Evolutionary conservation across 2,797 vertebrate genomes (phyloP), one percentile per base, ranked within the genome.

Genomic region (Poeciliopsis paucimaculata): DNA sequence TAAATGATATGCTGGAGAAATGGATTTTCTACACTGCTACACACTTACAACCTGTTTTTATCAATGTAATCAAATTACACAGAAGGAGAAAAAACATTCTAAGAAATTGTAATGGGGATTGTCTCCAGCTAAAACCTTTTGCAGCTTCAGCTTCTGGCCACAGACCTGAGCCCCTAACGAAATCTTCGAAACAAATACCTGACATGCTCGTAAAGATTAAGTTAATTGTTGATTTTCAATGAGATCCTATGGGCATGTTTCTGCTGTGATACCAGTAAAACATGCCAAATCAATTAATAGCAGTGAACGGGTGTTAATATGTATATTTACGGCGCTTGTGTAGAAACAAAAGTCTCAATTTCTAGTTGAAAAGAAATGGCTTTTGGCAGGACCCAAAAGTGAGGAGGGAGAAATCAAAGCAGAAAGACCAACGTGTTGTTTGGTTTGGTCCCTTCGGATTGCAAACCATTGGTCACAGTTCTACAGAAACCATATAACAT

Each of bases 21-120:
- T 80, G 2, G 80, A 87, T 84, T 90, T 82, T 85, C 76, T 78
- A 80, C 45, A 79, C 71, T 26, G 76, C 80, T 86, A 70, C 77
- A 73, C 62, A 53, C 81, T 77, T 75, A 0, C 66, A 53, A 34
- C 72, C 72, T n/a, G 20, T 39, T 73, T 72, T 83, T 75, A 55
- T 23, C 39, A 76, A 62, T 77, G 4, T 82, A 60, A 83, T 75
- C 9, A 60, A 80, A 76, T 73, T 36, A 31, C n/a, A 71, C 9
- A 43, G 2, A 75, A 71, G 76, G 36, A 70, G 72, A 72, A 16
- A 77, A 80, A 68, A 31, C 28, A 43, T 45, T 28, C 34, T 43
- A 53, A 57, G 31, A 26, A 72, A 70, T 26, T 74, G 23, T 46
- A 78, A 83, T 53, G 64, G 7, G 36, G 62, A 36, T 41, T 66